These are phyloP conservation scores for Conops quadrifasciatus DNA, from an alignment of 2,888 invertebrate genomes.

Conservation along the genomic window DNA sequence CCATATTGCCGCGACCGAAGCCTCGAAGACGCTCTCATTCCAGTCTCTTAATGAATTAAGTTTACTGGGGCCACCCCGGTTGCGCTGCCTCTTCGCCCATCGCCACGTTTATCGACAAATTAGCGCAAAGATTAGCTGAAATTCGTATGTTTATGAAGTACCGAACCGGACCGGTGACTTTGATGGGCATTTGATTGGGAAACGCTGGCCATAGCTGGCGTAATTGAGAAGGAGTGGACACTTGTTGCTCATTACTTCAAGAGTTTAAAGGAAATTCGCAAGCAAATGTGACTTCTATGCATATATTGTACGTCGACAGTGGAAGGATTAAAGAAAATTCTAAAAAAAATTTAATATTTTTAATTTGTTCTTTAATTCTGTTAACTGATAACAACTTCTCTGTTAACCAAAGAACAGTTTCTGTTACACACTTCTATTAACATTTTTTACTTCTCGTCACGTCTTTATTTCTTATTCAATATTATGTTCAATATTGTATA, in stretches of 20 bases:
- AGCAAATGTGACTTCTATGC: background rate
- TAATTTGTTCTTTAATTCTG: no score
- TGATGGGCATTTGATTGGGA: background rate
- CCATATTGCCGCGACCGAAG: background rate
- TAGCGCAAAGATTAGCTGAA: constrained; percentile 54
- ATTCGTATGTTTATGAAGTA: background rate
- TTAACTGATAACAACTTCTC: no score
- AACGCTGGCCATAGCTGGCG: background rate
- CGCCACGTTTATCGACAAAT: constrained; percentile 49
- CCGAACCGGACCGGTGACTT: background rate
- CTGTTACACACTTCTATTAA: no score
- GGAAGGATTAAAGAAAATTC: background rate
- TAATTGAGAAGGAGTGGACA: background rate
- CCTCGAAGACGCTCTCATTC: background rate
- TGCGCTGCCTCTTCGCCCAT: background rate
- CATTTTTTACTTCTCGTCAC: no score
- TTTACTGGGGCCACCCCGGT: no score
- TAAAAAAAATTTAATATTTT: background rate
- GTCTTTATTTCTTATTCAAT: no score
- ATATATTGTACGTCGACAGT: background rate
- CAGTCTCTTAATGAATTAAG: no score
- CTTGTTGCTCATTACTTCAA: background rate
- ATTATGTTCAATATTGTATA: no score
- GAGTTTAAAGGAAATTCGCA: background rate
- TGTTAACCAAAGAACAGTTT: no score